Conservation (phyloP, 2,113 vertebrate species). For the Heteronetta atricapilla region DNA sequence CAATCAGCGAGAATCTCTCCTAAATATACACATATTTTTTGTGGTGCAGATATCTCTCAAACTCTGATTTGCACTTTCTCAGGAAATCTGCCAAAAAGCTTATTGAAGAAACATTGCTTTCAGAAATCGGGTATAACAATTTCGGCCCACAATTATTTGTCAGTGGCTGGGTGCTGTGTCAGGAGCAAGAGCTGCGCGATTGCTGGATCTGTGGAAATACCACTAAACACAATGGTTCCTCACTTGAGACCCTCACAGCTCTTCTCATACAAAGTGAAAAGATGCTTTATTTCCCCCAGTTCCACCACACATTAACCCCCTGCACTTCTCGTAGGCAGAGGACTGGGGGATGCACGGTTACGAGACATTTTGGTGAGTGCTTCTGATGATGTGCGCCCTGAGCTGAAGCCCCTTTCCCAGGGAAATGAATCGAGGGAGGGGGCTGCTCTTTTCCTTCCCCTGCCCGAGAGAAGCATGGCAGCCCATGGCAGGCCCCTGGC, state of each 20-base stretch:
- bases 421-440: neutral
- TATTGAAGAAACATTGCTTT: neutral
- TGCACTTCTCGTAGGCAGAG: neutral
- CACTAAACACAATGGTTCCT: neutral
- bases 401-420: neutral
- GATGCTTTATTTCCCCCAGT: neutral
- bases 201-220: neutral
- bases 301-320: neutral
- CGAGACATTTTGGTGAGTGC: neutral
- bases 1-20: neutral
- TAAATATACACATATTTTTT: neutral
- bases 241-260: neutral
- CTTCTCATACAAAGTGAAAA: neutral
- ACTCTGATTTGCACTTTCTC: neutral
- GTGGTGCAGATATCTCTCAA: neutral
- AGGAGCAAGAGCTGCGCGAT: neutral
- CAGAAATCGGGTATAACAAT: neutral
- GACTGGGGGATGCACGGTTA: rapidly evolving
- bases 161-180: neutral
- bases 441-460: neutral
- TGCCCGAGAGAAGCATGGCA: rapidly evolving
- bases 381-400: neutral
- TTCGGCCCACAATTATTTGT: neutral
- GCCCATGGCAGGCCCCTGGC: rapidly evolving
- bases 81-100: neutral